These are phyloP conservation scores for Epicampocera succincta DNA, from an alignment of 2,888 invertebrate genomes.

Conservation along the genomic window DNA sequence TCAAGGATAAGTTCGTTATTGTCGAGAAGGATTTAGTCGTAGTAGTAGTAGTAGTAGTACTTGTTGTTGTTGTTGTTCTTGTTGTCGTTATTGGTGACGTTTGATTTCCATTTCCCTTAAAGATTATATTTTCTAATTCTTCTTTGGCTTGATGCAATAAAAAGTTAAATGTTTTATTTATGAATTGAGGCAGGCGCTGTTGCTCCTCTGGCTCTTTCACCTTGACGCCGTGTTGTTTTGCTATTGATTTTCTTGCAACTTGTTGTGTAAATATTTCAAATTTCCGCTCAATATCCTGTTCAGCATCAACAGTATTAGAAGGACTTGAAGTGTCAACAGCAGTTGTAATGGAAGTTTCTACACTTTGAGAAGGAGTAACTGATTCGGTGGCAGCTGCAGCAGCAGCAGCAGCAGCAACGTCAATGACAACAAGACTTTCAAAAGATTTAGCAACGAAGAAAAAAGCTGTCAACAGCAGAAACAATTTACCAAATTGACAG, in stretches of 20 bases:
- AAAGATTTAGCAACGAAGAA: slow-evolving; percentile 77
- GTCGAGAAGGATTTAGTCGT: not conserved
- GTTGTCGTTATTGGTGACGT: slow-evolving; percentile 38
- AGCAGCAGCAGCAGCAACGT: slow-evolving; percentile 24
- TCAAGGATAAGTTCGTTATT: not conserved
- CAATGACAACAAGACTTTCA: slow-evolving; percentile 67
- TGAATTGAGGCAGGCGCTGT: slow-evolving; percentile 27
- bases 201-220: slow-evolving; percentile 48
- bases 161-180: slow-evolving; percentile 53
- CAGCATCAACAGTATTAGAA: slow-evolving; percentile 27
- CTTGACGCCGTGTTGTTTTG: slow-evolving; percentile 45
- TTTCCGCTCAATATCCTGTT: slow-evolving; percentile 60
- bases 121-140: slow-evolving; percentile 63
- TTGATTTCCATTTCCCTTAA: slow-evolving; percentile 54
- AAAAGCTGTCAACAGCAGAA: slow-evolving; percentile 82
- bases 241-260: slow-evolving; percentile 35
- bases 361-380: not conserved
- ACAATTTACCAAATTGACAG: slow-evolving; percentile 81
- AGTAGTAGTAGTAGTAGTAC: too few species aligned
- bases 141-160: slow-evolving; percentile 32
- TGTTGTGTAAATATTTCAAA: slow-evolving; percentile 56
- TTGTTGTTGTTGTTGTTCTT: slow-evolving; percentile 33
- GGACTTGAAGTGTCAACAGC: slow-evolving; percentile 33
- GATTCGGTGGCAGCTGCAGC: not conserved
- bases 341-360: not conserved